Conservation (phyloP, 2,797 vertebrate species). For the Enteromius argenteus region DNA sequence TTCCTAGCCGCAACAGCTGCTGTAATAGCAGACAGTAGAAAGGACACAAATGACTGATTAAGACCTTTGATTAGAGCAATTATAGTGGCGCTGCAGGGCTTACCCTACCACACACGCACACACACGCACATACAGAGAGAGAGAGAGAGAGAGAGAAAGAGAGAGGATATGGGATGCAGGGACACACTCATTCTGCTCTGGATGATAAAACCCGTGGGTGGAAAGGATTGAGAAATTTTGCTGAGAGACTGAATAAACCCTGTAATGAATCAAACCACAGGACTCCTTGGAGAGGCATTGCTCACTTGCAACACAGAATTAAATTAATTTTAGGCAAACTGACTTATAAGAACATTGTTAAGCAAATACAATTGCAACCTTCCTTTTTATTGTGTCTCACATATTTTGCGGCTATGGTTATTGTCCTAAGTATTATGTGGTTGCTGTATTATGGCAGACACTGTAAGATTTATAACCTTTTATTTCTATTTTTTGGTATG, state of each 20-base stretch:
- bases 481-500: not conserved
- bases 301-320: slow-evolving; percentile 15
- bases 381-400: not conserved
- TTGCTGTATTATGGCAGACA: slow-evolving; percentile 2
- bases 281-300: slow-evolving; percentile 11
- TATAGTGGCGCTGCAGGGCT: slow-evolving; percentile 54
- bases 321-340: slow-evolving; percentile 15
- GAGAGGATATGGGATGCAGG: slow-evolving; percentile 18
- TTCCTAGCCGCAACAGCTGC: slow-evolving; percentile 52
- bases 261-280: slow-evolving; percentile 38
- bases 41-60: slow-evolving; percentile 64
- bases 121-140: too few species aligned
- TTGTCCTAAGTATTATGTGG: not conserved
- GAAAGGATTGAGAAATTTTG: slow-evolving; percentile 2
- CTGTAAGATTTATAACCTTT: not conserved
- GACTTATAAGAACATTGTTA: not conserved
- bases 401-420: not conserved
- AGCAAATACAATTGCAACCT: not conserved
- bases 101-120: slow-evolving; percentile 23
- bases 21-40: slow-evolving; percentile 44
- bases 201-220: slow-evolving; percentile 16
- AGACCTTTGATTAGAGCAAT: slow-evolving; percentile 63
- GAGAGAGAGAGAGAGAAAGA: not conserved
- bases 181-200: slow-evolving; percentile 21
- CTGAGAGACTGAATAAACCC: slow-evolving; percentile 20